Conservation (phyloP, 2,888 invertebrate genomes). For the Drosophila kuntzei region DNA sequence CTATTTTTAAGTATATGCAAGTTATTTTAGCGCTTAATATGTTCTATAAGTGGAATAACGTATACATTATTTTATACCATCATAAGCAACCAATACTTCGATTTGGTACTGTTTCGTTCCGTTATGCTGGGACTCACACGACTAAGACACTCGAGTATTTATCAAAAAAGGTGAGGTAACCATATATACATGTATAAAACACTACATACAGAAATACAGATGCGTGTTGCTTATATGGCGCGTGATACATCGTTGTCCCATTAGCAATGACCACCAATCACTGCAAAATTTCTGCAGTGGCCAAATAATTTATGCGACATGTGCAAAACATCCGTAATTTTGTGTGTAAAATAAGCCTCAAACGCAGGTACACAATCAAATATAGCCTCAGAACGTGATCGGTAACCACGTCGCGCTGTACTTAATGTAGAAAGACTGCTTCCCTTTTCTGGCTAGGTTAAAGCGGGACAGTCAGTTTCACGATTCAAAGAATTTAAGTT, state of each 20-base stretch:
- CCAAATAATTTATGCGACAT: neutral
- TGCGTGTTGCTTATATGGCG: neutral
- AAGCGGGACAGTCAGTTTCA: neutral
- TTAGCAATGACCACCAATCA: constrained; percentile 1
- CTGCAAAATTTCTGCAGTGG: constrained; percentile 1
- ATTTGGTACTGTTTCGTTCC: neutral
- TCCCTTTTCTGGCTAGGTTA: neutral
- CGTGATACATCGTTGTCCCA: neutral
- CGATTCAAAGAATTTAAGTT: neutral
- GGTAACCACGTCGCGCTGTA: neutral
- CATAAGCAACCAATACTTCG: no score
- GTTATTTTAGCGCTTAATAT: neutral
- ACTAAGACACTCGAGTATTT: neutral
- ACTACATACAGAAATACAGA: neutral
- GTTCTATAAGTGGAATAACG: no score
- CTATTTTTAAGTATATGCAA: neutral
- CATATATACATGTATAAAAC: neutral
- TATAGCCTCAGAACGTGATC: constrained; percentile 1
- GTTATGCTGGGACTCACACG: neutral
- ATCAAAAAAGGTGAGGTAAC: neutral
- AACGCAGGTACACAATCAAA: neutral
- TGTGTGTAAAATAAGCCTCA: neutral
- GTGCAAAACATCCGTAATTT: constrained; percentile 1
- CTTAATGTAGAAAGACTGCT: neutral
- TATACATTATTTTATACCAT: no score